Evolutionary conservation across 2,797 vertebrate genomes (phyloP), one percentile per base, ranked within the genome.

Genomic region (Trichosurus vulpecula): DNA sequence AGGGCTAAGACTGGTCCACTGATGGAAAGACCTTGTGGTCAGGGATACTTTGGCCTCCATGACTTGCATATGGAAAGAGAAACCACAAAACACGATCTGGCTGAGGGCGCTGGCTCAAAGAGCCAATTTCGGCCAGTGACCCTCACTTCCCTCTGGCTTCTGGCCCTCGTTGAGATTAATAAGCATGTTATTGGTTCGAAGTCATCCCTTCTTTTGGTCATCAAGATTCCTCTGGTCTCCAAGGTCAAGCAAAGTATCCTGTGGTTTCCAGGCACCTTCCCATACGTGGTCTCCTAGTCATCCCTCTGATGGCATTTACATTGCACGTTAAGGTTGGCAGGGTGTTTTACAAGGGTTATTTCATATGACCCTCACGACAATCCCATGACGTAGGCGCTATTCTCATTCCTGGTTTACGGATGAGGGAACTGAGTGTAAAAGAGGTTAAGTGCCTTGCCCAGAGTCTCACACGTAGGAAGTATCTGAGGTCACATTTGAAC

Each of bases 81-180:
- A 94, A 55, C 14, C 52, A 56, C 66, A 87, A 92, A 92, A 97
- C 93, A 94, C 9, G 55, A 54, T 54, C 92, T 94, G 95, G 74
- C 90, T 90, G 51, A 92, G 91, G 92, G 95, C 35, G 93, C 35
- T 29, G 0, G 19, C 54, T 95, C 66, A 55, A 89, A 29, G 95
- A 94, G 93, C 74, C 41, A 90, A 0, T 96, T 93, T 95, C 90
- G 87, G 93, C 1, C 2, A 29, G 87, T 92, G 54, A 54, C 51
- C 58, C 51, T 47, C 97, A 66, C 31, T 66, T 95, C 31, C 47
- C 89, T 91, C 58, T 89, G 93, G 91, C 93, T 30, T 52, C 58
- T 30, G 93, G 93, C 94, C 97, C 94, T 90, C 92, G 74, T n/a
- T 55, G 12, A 95, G 94, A 97, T 96, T 96, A 96, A 97, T 91